A percentile compares a stretch with the other conserved stretches of the same genome.
phyloP scores from a whole-genome alignment of 2,797 vertebrate species.

The Pipistrellus pygmaeus region DNA sequence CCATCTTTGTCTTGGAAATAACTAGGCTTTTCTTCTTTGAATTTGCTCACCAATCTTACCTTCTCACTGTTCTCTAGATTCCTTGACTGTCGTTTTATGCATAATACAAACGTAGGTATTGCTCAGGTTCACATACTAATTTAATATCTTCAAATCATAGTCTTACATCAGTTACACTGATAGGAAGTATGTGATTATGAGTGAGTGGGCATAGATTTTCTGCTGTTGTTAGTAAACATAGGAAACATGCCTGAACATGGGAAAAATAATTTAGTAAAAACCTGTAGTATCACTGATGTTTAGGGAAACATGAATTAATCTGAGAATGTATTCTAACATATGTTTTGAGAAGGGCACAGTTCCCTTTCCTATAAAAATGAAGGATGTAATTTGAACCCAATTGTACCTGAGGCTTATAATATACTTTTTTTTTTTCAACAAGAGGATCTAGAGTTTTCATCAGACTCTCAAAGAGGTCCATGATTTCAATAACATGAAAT shows the following conservation, averaged over 20 bases:
- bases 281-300: background rate
- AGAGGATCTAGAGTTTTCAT: slow-evolving; percentile 4
- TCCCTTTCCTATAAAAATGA: background rate
- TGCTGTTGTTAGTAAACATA: background rate
- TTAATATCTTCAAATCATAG: background rate
- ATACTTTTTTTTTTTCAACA: background rate
- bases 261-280: background rate
- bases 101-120: background rate
- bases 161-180: background rate
- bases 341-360: slow-evolving; percentile 16
- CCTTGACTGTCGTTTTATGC: background rate
- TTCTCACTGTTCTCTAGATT: background rate
- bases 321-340: background rate
- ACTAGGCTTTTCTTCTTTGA: background rate
- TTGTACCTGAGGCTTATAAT: background rate
- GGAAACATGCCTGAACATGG: background rate
- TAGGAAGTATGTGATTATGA: background rate
- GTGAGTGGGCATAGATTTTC: background rate
- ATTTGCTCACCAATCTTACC: background rate
- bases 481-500: slow-evolving; percentile 38
- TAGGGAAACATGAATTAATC: background rate
- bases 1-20: background rate
- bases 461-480: background rate
- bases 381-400: background rate
- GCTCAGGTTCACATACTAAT: background rate